Evolutionary conservation across 1,140 invertebrate genomes (phyloP).

Genomic region (Pantala flavescens): DNA sequence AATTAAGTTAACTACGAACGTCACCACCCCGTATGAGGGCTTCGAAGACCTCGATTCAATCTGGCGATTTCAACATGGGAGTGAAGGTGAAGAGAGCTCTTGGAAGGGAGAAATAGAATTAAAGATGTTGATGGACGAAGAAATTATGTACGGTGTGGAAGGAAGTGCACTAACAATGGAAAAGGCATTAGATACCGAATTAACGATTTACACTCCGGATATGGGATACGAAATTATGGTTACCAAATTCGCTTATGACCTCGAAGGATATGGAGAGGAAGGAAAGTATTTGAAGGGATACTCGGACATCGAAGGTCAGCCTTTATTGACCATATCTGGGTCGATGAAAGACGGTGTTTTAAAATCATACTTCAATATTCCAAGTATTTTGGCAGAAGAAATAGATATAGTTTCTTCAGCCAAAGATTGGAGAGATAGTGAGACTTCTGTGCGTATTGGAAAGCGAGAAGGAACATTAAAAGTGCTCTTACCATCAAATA

Average conservation of each 20-base stretch:
- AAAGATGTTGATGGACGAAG: background rate
- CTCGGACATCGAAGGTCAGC: background rate
- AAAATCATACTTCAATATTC: background rate
- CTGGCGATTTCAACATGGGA: background rate
- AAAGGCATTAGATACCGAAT: background rate
- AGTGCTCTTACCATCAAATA: background rate
- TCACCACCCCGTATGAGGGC: background rate
- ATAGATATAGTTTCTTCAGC: background rate
- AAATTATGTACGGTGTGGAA: background rate
- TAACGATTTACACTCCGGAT: background rate
- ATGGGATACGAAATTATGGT: background rate
- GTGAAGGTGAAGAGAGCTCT: background rate
- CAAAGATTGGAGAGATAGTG: background rate
- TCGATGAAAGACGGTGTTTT: background rate
- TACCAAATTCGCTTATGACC: background rate
- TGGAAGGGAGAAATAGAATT: background rate
- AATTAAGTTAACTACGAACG: background rate
- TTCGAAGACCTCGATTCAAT: background rate
- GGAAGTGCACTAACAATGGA: background rate
- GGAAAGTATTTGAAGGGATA: background rate
- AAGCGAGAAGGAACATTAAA: background rate
- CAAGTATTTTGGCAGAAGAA: background rate
- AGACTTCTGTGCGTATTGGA: background rate
- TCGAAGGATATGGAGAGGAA: background rate
- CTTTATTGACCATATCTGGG: background rate